These are phyloP conservation scores for Labeo rohita DNA, from an alignment of 2,113 vertebrate genomes.

Conservation along the genomic window DNA sequence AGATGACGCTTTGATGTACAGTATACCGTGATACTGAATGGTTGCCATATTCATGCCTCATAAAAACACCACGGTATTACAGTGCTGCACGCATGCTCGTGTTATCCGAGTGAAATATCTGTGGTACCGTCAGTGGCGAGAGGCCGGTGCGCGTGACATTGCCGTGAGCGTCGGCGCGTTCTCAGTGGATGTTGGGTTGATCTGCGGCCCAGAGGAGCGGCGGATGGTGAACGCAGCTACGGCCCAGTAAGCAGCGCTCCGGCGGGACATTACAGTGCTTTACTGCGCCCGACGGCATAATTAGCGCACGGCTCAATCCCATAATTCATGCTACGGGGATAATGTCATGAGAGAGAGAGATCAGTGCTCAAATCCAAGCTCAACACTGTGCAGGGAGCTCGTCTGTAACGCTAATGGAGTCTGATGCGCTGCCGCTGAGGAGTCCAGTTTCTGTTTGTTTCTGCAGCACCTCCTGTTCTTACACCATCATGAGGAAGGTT, in stretches of 20 bases:
- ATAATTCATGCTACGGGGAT: constrained; percentile 27
- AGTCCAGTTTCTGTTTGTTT: neutral
- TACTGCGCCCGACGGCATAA: neutral
- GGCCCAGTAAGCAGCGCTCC: neutral
- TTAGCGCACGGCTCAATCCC: neutral
- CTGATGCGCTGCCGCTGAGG: no score
- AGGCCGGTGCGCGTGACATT: neutral
- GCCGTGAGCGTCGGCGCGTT: neutral
- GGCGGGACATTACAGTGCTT: neutral
- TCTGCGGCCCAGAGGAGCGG: neutral
- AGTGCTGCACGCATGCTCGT: neutral
- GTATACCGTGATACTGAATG: neutral
- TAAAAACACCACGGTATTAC: neutral
- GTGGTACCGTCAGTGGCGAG: neutral
- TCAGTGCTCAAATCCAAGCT: neutral
- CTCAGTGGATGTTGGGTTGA: neutral
- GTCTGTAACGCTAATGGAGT: neutral
- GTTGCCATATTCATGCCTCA: neutral
- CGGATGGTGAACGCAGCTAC: neutral
- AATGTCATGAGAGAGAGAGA: neutral
- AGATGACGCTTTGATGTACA: neutral
- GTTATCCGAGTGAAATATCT: neutral
- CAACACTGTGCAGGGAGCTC: neutral
- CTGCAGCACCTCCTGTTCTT: neutral
- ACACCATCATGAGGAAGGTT: neutral